Base-by-base conservation (phyloP, 2,888 invertebrate genomes). In the Eucera pruinosa region DNA sequence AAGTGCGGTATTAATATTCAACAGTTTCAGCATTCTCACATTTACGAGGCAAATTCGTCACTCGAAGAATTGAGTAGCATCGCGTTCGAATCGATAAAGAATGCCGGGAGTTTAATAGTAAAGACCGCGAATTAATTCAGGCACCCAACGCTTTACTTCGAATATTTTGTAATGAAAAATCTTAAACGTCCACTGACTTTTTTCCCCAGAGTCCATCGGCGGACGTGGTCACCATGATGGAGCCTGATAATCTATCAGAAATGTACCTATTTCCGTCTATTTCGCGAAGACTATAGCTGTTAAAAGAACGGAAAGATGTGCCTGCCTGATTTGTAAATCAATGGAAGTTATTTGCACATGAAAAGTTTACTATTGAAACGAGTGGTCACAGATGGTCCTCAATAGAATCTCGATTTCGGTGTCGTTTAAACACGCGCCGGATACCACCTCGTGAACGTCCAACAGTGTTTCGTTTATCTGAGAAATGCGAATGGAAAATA, bases 381-480 rank as follows among this genome's bases (percentile, higher is more conserved):
- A 87, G 18, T 88, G 68, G 33, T 90, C 80, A 61, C 91, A 91
- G 23, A 89, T 85, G 4, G 81, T 78, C 57, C 80, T 80, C 18
- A 91, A 57, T n/a, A 88, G 58, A 36, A 80, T 52, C n/a, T 73
- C 62, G 1, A 66, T 57, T 61, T 90, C 86, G 0, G 73, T 78
- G 6, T 89, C 83, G 47, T 86, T 84, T 13, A 90, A 69, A 72
- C 79, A 83, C 20, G 67, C 47, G 33, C 78, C 65, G 3, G 81
- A 64, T 41, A 70, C 58, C n/a, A 70, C 73, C 41, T 90, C 85
- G 55, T 90, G 87, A 11, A 84, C 69, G 7, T 86, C 84, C 11
- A 84, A 36, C n/a, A 91, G 68, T 2, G 89, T 91, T 77, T 87
- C 76, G 80, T 90, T 89, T 33, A 91, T 89, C 91, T 91, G 25